Conservation (phyloP, 2,797 vertebrate genomes). For the Enteromius radiatus region DNA sequence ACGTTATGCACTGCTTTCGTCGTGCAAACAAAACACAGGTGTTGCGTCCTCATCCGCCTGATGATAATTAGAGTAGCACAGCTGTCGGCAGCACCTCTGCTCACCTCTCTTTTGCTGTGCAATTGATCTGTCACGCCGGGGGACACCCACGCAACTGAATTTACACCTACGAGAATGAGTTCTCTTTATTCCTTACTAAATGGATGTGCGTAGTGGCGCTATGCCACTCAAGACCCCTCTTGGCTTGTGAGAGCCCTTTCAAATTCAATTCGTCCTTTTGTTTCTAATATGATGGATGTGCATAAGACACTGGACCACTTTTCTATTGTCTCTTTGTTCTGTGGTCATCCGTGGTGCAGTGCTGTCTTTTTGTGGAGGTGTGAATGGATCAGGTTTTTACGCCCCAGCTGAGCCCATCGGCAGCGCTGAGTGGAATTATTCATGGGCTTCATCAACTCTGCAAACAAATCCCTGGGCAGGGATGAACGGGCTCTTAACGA, state of each 20-base stretch:
- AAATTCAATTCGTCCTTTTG: constrained; percentile 42
- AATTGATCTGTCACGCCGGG: constrained; percentile 63
- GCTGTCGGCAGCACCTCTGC: constrained; percentile 65
- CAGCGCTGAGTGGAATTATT: constrained; percentile 43
- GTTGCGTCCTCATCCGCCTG: constrained; percentile 56
- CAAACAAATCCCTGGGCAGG: constrained; percentile 43
- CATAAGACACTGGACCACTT: constrained; percentile 17
- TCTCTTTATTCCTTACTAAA: constrained; percentile 33
- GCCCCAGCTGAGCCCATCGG: constrained; percentile 32
- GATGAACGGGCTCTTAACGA: constrained; percentile 18
- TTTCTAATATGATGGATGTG: constrained; percentile 47
- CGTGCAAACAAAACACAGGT: constrained; percentile 66
- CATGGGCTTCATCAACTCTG: constrained; percentile 37
- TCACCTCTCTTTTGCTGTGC: constrained; percentile 63
- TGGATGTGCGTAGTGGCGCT: constrained; percentile 3
- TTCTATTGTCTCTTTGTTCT: constrained; percentile 46
- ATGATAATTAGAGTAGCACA: constrained; percentile 70
- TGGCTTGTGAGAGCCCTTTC: constrained; percentile 32
- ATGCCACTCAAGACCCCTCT: constrained; percentile 22
- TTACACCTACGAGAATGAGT: constrained; percentile 52
- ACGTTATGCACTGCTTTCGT: constrained; percentile 25
- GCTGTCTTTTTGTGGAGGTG: constrained; percentile 40
- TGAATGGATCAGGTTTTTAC: constrained; percentile 24
- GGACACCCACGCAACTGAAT: constrained; percentile 41
- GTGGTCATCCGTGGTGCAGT: neutral